Conservation (phyloP, 2,113 vertebrate genomes). For the Motacilla alba region DNA sequence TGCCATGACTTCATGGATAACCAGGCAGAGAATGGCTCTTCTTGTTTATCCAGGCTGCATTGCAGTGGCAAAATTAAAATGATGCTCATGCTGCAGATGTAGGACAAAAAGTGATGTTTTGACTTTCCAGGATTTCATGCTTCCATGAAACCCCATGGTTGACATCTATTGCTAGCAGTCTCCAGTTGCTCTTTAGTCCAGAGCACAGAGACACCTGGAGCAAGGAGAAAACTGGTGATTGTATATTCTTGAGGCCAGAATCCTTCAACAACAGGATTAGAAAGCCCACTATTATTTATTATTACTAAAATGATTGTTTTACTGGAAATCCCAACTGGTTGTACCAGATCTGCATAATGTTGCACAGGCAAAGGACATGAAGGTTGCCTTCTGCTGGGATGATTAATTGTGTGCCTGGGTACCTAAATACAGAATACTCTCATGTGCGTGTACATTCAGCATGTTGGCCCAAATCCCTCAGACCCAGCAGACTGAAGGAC, state of each 20-base stretch:
- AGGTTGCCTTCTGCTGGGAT: background rate
- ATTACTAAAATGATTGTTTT: background rate
- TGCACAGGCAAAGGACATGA: background rate
- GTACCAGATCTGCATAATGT: fast-evolving
- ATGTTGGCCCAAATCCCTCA: background rate
- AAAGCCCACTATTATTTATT: background rate
- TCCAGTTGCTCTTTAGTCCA: background rate
- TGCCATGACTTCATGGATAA: background rate
- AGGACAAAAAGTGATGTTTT: background rate
- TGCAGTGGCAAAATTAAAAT: background rate
- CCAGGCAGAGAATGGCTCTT: background rate
- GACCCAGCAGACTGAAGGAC: background rate
- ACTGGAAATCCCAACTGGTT: background rate
- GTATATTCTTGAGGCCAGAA: background rate
- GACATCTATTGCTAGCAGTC: background rate
- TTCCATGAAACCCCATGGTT: background rate
- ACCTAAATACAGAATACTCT: background rate
- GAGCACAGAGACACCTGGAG: background rate
- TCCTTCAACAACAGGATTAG: background rate
- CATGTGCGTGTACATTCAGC: too few relatives aligned
- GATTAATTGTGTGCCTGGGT: background rate
- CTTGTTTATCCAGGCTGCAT: background rate
- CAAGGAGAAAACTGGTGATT: background rate
- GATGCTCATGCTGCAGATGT: fast-evolving
- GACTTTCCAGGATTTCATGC: background rate